These are phyloP conservation scores for Drosophila virilis DNA, from an alignment of 1,140 invertebrate species.

Conservation along the genomic window DNA sequence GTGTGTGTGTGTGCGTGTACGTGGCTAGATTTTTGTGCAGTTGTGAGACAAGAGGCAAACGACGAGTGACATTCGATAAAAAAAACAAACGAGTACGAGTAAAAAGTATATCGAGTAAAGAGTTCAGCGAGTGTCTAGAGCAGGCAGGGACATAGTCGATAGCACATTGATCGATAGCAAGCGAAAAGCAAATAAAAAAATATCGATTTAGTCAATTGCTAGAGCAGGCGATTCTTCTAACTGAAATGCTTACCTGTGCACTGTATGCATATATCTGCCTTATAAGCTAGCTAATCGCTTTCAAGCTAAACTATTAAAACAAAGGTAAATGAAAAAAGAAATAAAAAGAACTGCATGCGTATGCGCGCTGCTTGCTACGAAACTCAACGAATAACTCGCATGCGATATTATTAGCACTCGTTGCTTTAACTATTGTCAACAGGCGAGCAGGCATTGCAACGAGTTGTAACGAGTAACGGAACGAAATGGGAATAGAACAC, in stretches of 20 bases:
- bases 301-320: background rate
- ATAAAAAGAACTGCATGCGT: conserved; percentile 51
- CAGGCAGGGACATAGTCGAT: conserved; percentile 12
- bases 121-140: conserved; percentile 12
- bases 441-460: conserved; percentile 34
- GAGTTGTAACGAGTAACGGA: conserved; percentile 36
- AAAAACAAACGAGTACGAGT: conserved; percentile 11
- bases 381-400: conserved; percentile 44
- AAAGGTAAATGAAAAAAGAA: background rate
- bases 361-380: conserved; percentile 74
- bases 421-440: background rate
- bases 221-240: conserved; percentile 27
- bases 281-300: conserved; percentile 14
- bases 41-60: conserved; percentile 32
- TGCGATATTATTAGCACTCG: conserved; percentile 10
- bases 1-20: background rate
- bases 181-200: conserved; percentile 11
- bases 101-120: conserved; percentile 19
- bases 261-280: conserved; percentile 40
- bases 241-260: conserved; percentile 49
- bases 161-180: conserved; percentile 22
- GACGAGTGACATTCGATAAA: conserved; percentile 9
- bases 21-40: background rate
- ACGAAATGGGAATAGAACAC: conserved; percentile 37
- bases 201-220: background rate